Conservation (phyloP, 2,113 vertebrate genomes). For the Marcusenius ussheri region DNA sequence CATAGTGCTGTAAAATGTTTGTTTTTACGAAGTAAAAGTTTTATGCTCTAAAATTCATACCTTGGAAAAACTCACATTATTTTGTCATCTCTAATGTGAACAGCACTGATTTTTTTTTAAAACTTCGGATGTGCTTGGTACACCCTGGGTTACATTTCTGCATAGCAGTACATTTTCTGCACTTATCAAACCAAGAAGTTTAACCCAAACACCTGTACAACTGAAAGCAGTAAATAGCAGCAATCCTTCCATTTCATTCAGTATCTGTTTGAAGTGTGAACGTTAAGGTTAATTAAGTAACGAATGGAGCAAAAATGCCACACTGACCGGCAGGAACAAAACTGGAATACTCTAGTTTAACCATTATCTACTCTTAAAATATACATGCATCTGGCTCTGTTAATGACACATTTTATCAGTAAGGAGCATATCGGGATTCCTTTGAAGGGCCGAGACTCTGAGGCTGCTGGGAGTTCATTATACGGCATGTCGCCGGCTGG, state of each 20-base stretch:
- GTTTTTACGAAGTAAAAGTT: neutral
- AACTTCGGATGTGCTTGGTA: neutral
- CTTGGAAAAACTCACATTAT: neutral
- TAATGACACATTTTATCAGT: neutral
- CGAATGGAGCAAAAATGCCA: neutral
- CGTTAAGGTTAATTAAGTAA: neutral
- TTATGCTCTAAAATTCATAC: neutral
- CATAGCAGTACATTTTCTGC: neutral
- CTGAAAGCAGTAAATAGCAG: neutral
- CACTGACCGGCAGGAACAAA: neutral
- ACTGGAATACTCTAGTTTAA: neutral
- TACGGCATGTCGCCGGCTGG: constrained; percentile 10
- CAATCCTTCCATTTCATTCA: neutral
- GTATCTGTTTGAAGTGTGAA: neutral
- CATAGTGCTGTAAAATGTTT: neutral
- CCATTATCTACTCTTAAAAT: neutral
- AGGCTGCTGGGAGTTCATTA: constrained; percentile 14
- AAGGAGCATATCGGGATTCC: neutral
- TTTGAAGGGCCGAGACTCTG: neutral
- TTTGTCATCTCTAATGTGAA: neutral
- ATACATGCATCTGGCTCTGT: neutral
- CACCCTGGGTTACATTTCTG: neutral
- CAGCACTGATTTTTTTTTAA: neutral
- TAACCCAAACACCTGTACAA: neutral
- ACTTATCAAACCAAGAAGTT: neutral